phyloP scores from a whole-genome alignment of 2,797 vertebrate species.

The Oophaga sylvatica region DNA sequence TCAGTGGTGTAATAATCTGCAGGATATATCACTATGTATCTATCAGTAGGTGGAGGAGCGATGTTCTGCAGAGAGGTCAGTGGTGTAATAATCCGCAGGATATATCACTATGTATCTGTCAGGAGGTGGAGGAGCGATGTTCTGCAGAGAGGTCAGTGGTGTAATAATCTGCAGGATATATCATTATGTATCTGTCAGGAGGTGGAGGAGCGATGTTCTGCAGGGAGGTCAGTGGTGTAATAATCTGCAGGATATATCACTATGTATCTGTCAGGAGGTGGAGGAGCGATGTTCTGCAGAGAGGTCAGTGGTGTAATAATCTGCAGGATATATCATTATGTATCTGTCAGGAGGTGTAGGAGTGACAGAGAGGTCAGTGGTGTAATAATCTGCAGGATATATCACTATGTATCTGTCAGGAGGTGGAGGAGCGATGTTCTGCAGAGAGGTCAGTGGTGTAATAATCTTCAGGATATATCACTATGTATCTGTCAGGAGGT shows the following conservation, averaged over 20 bases:
- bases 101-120: background rate
- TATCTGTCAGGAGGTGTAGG: background rate
- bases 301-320: background rate
- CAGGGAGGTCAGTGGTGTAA: background rate
- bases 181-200: background rate
- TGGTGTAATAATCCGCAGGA: background rate
- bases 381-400: background rate
- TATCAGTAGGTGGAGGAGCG: background rate
- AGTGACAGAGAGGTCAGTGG: background rate
- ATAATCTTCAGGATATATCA: background rate
- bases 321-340: background rate
- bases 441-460: background rate
- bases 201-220: background rate
- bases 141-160: background rate
- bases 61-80: background rate
- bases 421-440: background rate
- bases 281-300: background rate
- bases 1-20: background rate
- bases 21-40: background rate
- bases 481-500: background rate
- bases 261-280: background rate
- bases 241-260: background rate
- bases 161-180: background rate
- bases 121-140: background rate
- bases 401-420: background rate